These are phyloP conservation scores for Drosophila borealis DNA, from an alignment of 2,888 invertebrate genomes.

Conservation along the genomic window DNA sequence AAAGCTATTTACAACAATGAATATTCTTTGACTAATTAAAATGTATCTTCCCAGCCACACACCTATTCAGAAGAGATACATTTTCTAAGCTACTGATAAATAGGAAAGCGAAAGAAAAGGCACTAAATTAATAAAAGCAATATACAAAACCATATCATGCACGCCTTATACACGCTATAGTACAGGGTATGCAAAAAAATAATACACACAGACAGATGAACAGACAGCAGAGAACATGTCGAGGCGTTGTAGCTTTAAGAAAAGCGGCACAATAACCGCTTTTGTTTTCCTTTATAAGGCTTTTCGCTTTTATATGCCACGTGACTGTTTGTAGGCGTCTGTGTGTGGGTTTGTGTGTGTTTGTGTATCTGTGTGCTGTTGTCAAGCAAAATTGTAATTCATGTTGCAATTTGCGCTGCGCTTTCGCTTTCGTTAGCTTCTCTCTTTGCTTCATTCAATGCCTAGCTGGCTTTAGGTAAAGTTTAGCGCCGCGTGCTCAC, in stretches of 20 bases:
- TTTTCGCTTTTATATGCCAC: slow-evolving; percentile 37
- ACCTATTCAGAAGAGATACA: too few relatives aligned
- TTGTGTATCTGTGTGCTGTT: slow-evolving; percentile 16
- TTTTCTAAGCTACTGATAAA: too few relatives aligned
- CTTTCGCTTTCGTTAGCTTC: slow-evolving; percentile 46
- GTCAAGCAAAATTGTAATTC: slow-evolving; percentile 66
- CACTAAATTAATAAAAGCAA: too few relatives aligned
- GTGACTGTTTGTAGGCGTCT: slow-evolving; percentile 1
- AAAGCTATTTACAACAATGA: too few relatives aligned
- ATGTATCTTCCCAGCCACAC: too few relatives aligned
- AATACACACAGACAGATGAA: slow-evolving; percentile 37
- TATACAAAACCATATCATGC: background rate
- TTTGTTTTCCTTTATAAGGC: slow-evolving; percentile 33
- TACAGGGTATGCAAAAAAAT: slow-evolving; percentile 36
- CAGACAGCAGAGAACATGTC: slow-evolving; percentile 21
- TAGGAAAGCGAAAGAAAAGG: too few relatives aligned
- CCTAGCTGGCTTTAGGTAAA: slow-evolving; percentile 26
- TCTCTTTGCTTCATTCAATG: slow-evolving; percentile 10
- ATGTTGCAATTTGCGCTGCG: slow-evolving; percentile 72
- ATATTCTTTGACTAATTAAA: too few relatives aligned
- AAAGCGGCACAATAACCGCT: slow-evolving; percentile 46
- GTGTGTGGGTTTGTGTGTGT: background rate
- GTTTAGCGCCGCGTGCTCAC: slow-evolving; percentile 35
- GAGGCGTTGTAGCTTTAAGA: slow-evolving; percentile 44
- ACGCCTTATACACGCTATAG: background rate